These are phyloP conservation scores for Hypocryptadius cinnamomeus DNA, from an alignment of 2,113 vertebrate genomes.

Conservation along the genomic window DNA sequence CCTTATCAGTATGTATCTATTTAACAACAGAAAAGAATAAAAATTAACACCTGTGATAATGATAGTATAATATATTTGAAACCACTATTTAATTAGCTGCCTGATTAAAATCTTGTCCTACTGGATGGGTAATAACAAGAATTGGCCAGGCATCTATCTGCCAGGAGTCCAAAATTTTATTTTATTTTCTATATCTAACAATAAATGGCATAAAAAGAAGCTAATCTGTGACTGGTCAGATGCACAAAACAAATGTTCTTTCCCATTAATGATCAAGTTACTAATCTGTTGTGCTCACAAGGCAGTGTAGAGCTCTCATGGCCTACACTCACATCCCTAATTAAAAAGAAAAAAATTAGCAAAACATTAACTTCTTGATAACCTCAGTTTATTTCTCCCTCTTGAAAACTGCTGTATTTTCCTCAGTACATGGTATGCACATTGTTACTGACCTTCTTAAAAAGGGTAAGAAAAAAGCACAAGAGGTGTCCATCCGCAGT, in stretches of 20 bases:
- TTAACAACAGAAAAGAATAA: background rate
- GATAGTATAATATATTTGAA: background rate
- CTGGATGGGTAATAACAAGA: background rate
- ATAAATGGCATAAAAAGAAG: background rate
- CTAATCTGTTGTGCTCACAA: background rate
- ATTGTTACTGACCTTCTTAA: background rate
- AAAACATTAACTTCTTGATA: background rate
- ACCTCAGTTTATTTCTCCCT: background rate
- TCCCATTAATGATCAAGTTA: background rate
- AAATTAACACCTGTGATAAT: background rate
- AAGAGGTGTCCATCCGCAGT: background rate
- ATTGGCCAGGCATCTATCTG: background rate
- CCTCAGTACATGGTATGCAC: background rate
- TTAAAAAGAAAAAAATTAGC: background rate
- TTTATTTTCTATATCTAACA: background rate
- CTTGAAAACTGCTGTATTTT: background rate
- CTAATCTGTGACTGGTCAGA: background rate
- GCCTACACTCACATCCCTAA: background rate
- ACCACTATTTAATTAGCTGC: background rate
- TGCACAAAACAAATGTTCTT: background rate
- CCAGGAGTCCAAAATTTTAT: background rate
- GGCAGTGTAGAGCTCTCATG: background rate
- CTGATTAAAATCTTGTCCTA: background rate
- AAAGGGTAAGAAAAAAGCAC: background rate
- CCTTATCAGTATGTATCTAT: background rate